Base-by-base conservation (phyloP, 1,140 invertebrate genomes). In the Camponotus floridanus region DNA sequence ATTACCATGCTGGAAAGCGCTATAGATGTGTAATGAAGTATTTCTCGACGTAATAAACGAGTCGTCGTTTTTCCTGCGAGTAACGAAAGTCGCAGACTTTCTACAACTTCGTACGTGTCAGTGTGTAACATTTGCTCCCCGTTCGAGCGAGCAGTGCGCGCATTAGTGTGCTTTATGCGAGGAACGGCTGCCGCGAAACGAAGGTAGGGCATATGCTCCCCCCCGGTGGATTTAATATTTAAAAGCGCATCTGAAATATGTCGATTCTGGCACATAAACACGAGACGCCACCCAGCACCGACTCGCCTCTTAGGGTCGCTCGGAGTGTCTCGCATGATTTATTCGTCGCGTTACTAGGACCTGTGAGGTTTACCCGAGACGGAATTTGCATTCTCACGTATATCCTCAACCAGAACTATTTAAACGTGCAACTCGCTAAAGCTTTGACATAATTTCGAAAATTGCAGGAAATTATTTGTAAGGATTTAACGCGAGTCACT, bases 201-300 rank as follows among this genome's bases (percentile, higher is more conserved):
- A 55, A 42, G 65, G 57, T 70, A 83, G 64, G 71, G 81, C 64
- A 87, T 90, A 18, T 15, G 85, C 85, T 70, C 90, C 0, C 64
- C 79, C 83, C 88, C 88, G 78, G 39, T n/a, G 74, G 36, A 57
- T 88, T 91, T 78, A 91, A 91, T 91, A 90, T 91, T 89, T 91
- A 88, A 89, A 91, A 81, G 74, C 88, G 86, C 93, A 94, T 95
- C 94, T 95, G 93, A 91, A 91, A 91, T 90, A 91, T 91, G 89
- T 91, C 89, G 88, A 91, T 91, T 91, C 86, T 80, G 76, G 76
- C 86, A 94, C 93, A 94, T 94, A 94, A 95, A 95, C 93, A 94
- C 89, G 87, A 74, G 85, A 76, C 71, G 42, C 65, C 45, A 42
- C 31, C 36, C 48, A 55, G 71, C 67, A 86, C 74, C 55, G 70